Evolutionary conservation across 2,888 invertebrate species (phyloP), one percentile per base, ranked within the genome.

Genomic region (Xestia c-nigrum): DNA sequence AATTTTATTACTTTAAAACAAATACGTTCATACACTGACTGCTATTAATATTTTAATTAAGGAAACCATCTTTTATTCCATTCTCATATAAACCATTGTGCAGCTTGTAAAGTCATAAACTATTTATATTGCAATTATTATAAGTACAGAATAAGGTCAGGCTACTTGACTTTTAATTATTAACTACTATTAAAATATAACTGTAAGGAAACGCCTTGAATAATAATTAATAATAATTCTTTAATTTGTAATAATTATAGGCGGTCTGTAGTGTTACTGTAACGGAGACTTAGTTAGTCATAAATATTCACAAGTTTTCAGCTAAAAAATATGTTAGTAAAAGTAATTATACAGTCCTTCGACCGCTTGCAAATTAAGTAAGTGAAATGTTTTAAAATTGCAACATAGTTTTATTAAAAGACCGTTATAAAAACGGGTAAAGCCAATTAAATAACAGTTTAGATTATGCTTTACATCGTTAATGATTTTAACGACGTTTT

Each of bases 131-230:
- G 87, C 81, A 85, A 87, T 89, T 88, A 87, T 88, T 88, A 84
- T 87, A 85, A 87, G 79, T 85, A 88, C 87, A 76, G 81, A 88
- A 89, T 90, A 92, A 93, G 93, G 93, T 90, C 92, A 89, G 78
- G 75, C 89, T 90, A 90, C 89, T 92, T 90, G 84, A 87, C 87
- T 89, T 88, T 90, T 92, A 93, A 93, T 94, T 92, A 92, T 93
- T 92, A 92, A 92, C 82, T 89, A 89, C 89, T 88, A 93, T 92
- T 94, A 92, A 92, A 91, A 90, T 87, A 92, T 92, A 92, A 92
- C 88, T 87, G 91, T 89, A 90, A 93, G 94, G 94, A 94, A 94
- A 94, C 89, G 90, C 90, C 93, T 91, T 92, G 93, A 90, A 88
- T 76, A 76, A 81, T 81, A 70, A 80, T 81, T 70, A 80, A 43